phyloP scores from a whole-genome alignment of 2,888 invertebrate genomes.

The Ypsolopha scabrella region DNA sequence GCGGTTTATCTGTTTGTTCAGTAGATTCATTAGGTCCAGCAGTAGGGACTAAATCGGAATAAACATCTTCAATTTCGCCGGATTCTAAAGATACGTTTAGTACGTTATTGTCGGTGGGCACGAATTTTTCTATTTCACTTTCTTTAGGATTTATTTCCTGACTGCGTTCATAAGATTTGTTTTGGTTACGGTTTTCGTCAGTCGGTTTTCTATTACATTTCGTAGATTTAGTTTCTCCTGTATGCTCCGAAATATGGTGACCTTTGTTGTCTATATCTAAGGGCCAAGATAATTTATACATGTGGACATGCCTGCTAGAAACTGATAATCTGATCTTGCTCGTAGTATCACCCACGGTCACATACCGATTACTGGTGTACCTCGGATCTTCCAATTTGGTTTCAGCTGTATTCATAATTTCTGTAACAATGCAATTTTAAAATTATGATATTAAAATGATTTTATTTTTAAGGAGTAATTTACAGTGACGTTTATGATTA shows the following conservation, averaged over 20 bases:
- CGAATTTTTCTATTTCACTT: neutral
- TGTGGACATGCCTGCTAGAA: slow-evolving; percentile 25
- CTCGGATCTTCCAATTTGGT: slow-evolving; percentile 43
- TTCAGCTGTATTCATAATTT: slow-evolving; percentile 34
- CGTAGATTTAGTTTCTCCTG: neutral
- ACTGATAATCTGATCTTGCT: slow-evolving; percentile 16
- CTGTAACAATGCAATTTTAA: slow-evolving; percentile 24
- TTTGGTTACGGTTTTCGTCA: too few relatives aligned
- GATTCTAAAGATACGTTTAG: slow-evolving; percentile 22
- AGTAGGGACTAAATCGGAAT: neutral
- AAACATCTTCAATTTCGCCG: slow-evolving; percentile 21
- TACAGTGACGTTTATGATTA: too few relatives aligned
- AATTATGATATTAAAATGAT: neutral
- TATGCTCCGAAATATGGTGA: too few relatives aligned
- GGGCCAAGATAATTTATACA: slow-evolving; percentile 10
- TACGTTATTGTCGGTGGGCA: neutral
- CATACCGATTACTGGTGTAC: slow-evolving; percentile 34
- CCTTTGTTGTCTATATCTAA: too few relatives aligned
- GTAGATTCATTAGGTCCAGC: slow-evolving; percentile 4
- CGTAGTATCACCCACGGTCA: slow-evolving; percentile 23
- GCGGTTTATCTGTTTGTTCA: slow-evolving; percentile 5
- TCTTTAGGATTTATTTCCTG: neutral
- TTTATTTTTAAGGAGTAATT: slow-evolving; percentile 7
- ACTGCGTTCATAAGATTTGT: neutral
- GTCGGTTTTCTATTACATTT: neutral